Evolutionary conservation across 1,140 invertebrate genomes (phyloP), one percentile per base, ranked within the genome.

Genomic region (Cotesia chilonis): DNA sequence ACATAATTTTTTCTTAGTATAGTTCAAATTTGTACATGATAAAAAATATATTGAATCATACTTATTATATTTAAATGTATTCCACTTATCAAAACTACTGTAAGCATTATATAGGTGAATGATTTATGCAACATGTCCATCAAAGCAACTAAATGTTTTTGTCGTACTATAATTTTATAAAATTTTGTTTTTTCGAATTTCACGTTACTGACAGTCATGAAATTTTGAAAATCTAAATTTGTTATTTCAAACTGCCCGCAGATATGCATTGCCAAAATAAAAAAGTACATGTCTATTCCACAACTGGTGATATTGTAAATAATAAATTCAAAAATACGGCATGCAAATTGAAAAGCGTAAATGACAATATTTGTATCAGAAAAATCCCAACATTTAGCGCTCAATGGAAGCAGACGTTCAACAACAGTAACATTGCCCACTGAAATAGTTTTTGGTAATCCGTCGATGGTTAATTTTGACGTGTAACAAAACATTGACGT

Each of bases 401-500:
- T 57, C 4, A 57, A 57, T 20, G 17, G n/a, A 17, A 57, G 6
- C 9, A 14, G 14, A 57, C n/a, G 41, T 47, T 47, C 41, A 10
- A 47, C 10, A 0, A 47, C 41, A 6, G 41, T 47, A 17, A 17
- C 4, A 57, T 7, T 3, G 5, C 14, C n/a, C 4, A 0, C 6
- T 57, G 6, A 4, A 14, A 57, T 57, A 6, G 10, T 20, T 4
- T 17, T 3, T 57, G 54, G 17, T 4, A 57, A 17, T 20, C 54
- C 17, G 6, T 20, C n/a, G 6, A 57, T 57, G 10, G 54, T 17
- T 1, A 17, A 57, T 57, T 57, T 57, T 14, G 5, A 68, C 57
- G 0, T 37, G 35, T 52, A 54, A 47, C 41, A 54, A 17, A 68
- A 57, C 54, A 68, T 55, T 52, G 66, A 55, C 28, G 36, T 55